Conservation (phyloP, 2,888 invertebrate species). For the Amblyjoppa fuscipennis region DNA sequence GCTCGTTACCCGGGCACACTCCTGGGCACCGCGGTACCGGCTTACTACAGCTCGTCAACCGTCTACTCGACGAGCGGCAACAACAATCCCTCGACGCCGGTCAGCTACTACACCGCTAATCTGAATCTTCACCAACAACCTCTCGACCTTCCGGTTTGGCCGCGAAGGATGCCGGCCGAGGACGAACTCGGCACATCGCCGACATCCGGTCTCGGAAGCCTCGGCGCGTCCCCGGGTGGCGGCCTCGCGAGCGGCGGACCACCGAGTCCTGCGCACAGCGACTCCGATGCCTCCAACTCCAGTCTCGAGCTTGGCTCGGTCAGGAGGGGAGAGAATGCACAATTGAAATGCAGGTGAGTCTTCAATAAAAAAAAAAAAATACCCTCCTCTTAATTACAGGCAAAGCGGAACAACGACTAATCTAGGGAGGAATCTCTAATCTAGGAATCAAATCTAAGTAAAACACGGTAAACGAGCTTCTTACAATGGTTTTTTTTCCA, state of each 20-base stretch:
- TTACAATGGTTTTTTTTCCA: background rate
- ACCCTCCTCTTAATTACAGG: conserved; percentile 6
- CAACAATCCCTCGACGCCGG: conserved; percentile 56
- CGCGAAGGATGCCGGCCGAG: conserved; percentile 83
- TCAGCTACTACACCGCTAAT: conserved; percentile 63
- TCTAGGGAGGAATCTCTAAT: background rate
- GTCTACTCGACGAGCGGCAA: conserved; percentile 70
- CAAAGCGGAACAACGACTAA: background rate
- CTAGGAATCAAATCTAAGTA: background rate
- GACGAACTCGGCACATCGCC: conserved; percentile 81
- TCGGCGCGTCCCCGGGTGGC: conserved; percentile 75
- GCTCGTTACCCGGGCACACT: conserved; percentile 83
- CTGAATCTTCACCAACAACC: conserved; percentile 73
- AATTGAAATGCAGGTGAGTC: conserved; percentile 83
- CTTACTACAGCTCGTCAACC: conserved; percentile 79
- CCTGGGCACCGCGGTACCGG: conserved; percentile 79
- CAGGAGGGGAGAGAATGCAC: conserved; percentile 81
- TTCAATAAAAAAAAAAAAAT: background rate
- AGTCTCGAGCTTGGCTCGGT: conserved; percentile 83
- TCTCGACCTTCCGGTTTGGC: conserved; percentile 83
- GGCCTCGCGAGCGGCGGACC: conserved; percentile 79
- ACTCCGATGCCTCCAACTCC: conserved; percentile 83
- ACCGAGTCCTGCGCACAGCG: conserved; percentile 83
- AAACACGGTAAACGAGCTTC: background rate
- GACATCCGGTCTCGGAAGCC: conserved; percentile 74